These are phyloP conservation scores for Melipona quadrifasciata DNA, from an alignment of 1,140 invertebrate species.

Conservation along the genomic window DNA sequence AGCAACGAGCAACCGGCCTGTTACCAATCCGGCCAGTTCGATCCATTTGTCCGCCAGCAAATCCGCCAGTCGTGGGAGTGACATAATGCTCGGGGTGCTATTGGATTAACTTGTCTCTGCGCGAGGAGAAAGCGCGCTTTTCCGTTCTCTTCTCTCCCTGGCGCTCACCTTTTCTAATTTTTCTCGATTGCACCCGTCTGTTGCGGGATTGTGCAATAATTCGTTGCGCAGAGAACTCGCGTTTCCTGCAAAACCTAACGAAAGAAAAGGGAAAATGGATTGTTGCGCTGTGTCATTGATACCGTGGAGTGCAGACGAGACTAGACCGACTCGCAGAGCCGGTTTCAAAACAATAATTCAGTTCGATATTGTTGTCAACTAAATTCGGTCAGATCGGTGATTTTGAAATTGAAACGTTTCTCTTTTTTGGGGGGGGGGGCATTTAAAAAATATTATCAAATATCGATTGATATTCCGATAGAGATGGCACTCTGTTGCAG, in stretches of 20 bases:
- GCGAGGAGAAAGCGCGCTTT: slow-evolving; percentile 57
- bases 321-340: not conserved
- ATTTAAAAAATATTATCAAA: too few species aligned
- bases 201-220: slow-evolving; percentile 40
- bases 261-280: not conserved
- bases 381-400: not conserved
- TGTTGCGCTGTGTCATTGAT: not conserved
- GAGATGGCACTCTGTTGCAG: too few species aligned
- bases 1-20: not conserved
- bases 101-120: slow-evolving; percentile 53
- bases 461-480: too few species aligned
- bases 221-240: slow-evolving; percentile 7
- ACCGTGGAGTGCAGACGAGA: not conserved
- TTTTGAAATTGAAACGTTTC: slow-evolving; percentile 27
- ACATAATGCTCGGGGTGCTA: slow-evolving; percentile 35
- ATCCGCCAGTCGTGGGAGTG: slow-evolving; percentile 17
- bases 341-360: not conserved
- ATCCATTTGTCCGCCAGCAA: slow-evolving; percentile 12
- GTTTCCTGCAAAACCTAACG: not conserved
- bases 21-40: not conserved
- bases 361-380: too few species aligned
- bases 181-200: slow-evolving; percentile 43
- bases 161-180: slow-evolving; percentile 55
- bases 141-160: slow-evolving; percentile 39
- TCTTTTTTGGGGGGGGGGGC: too few species aligned